Evolutionary conservation across 2,888 invertebrate species (phyloP), one percentile per base, ranked within the genome.

Genomic region (Thalpophila matura): DNA sequence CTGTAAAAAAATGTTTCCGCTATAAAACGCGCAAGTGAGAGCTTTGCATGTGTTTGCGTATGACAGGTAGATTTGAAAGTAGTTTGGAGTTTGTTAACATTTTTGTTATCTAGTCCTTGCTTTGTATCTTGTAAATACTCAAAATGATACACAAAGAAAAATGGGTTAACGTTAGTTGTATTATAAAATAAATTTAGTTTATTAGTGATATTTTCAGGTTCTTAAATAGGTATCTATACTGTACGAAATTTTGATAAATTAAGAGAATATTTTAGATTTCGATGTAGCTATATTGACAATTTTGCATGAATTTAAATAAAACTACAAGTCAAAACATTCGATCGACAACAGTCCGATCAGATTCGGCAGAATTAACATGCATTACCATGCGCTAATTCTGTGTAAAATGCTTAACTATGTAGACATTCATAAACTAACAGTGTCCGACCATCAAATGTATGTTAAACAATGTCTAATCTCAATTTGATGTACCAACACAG

Each of bases 401-500:
- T 91, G 91, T 93, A 83, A 62, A 64, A 84, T 81, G 89, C 89
- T 87, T 89, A 63, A 75, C 74, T 82, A 72, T 67, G 70, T 77
- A 81, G 80, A 76, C 63, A 54, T 76, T 81, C 82, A 82, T 82
- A 68, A 61, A 89, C 90, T 89, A 90, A 90, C 89, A 76, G 31
- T 38, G 56, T 55, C 50, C 50, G 60, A 74, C 57, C 80, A 74
- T 74, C 63, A 51, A 68, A 37, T 70, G 12, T 74, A 71, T 80
- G 79, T 74, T 83, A 47, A 58, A 77, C 66, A 79, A 82, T 88
- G 78, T 91, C 90, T 92, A 93, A 93, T 93, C 71, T 81, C 67
- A 74, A 84, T 91, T 91, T 91, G 75, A 86, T 92, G 88, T 93
- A 89, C 86, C 87, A 84, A 90, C 84, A 90, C 94, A 95, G 95